Evolutionary conservation across 1,140 invertebrate genomes (phyloP), one percentile per base, ranked within the genome.

Genomic region (Drosophila subpulchrella): DNA sequence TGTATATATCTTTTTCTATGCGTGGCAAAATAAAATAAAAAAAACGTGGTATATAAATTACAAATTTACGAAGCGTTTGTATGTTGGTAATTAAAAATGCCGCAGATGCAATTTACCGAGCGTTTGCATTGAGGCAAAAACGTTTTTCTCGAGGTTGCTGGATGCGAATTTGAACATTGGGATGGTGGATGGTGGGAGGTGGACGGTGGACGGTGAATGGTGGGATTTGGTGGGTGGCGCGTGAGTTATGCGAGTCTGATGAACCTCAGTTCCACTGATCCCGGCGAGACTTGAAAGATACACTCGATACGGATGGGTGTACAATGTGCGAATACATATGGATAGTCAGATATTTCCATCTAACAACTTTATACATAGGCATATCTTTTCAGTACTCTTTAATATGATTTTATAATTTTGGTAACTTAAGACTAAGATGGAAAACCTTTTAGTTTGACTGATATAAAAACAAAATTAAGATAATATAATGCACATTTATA

Each of bases 41-140:
- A 42, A 10, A 44, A 15, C 32, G 13, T 13, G 4, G 27, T 1
- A 59, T 73, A 48, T 80, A 58, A 68, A 50, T 76, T 51, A 15
- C 47, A 17, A 50, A 11, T 32, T n/a, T 50, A 32, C 27, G 47
- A 50, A 50, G n/a, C 24, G 47, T 48, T 41, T 55, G 58, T 78
- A 59, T 77, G 74, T 54, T 15, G 6, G 27, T 41, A 55, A 73
- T 80, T 84, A 53, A 67, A 84, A 77, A 74, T 65, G 38, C 73
- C 73, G 62, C 61, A 74, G 53, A 81, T 85, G 81, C 68, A 84
- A 85, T 85, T 85, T 74, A 74, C 62, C 80, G 81, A 81, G 82
- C 81, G 72, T 81, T 85, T 85, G 81, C 81, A 85, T 77, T 81
- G 81, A 60, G 70, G 46, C 54, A 24, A 47, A 44, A 76, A 59